These are phyloP conservation scores for Sanderia malayensis DNA, from an alignment of 30 jellyfish, hydroid and myxozoan genomes.

Conservation along the genomic window DNA sequence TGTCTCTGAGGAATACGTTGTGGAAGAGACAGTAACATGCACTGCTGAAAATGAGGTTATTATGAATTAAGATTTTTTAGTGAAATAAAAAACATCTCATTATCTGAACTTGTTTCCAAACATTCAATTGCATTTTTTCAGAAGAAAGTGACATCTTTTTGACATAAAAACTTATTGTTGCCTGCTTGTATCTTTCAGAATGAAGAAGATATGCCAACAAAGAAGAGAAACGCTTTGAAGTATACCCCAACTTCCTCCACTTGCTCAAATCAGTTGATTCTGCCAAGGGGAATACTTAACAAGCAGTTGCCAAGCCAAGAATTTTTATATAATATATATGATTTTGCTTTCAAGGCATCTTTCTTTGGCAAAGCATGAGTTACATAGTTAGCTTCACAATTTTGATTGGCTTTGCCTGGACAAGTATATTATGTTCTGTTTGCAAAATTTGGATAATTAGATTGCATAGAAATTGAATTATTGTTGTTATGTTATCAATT, in stretches of 20 bases:
- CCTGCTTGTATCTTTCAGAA: not conserved
- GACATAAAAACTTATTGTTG: not conserved
- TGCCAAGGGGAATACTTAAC: not conserved
- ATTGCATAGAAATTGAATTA: not conserved
- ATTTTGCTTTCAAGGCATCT: conserved; percentile 30
- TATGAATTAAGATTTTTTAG: no score
- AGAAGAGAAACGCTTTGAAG: not conserved
- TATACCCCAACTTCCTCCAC: conserved; percentile 3
- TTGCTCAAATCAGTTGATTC: not conserved
- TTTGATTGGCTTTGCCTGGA: not conserved
- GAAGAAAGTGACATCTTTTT: not conserved
- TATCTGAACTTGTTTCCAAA: no score
- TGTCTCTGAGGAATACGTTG: not conserved
- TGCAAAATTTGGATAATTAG: not conserved
- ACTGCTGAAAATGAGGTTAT: not conserved
- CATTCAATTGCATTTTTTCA: not conserved
- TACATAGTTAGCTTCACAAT: not conserved
- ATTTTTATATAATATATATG: conserved; percentile 21
- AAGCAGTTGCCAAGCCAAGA: conserved; percentile 2
- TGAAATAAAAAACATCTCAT: no score
- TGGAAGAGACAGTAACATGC: not conserved
- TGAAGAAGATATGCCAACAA: not conserved
- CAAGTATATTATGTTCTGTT: no score
- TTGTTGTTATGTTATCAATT: no score
- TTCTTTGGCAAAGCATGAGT: conserved; percentile 25